Evolutionary conservation across 2,888 invertebrate species (phyloP).

Genomic region (Epinotia brunnichana): DNA sequence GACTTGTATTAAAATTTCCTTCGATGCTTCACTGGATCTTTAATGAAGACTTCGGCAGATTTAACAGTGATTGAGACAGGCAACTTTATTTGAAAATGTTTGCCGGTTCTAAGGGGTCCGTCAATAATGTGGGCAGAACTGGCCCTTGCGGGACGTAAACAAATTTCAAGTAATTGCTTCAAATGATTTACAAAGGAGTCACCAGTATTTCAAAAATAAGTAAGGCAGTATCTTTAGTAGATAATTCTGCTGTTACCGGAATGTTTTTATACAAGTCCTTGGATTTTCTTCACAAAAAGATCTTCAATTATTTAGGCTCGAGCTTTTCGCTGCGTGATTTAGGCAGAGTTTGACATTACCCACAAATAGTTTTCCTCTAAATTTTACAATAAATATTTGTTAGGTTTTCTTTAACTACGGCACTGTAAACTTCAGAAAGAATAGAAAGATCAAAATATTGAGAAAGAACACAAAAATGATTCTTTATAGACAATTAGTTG

Average conservation of each 20-base stretch:
- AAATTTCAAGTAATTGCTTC: slow-evolving; percentile 43
- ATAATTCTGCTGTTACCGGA: not conserved
- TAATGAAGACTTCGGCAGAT: slow-evolving; percentile 51
- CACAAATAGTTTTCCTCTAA: not conserved
- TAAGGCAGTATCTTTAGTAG: slow-evolving; percentile 5
- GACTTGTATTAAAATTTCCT: slow-evolving; percentile 60
- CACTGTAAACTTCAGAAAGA: no score
- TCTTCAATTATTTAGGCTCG: not conserved
- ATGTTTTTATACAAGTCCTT: slow-evolving; percentile 4
- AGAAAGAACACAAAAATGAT: not conserved
- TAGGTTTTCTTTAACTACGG: not conserved
- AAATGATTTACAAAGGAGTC: slow-evolving; percentile 35
- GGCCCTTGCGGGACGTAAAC: slow-evolving; percentile 40
- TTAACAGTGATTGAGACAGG: slow-evolving; percentile 44
- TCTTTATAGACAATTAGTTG: not conserved
- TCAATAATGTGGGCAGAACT: slow-evolving; percentile 38
- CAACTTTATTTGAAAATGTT: slow-evolving; percentile 44
- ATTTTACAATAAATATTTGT: not conserved
- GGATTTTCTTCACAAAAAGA: not conserved
- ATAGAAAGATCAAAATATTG: no score
- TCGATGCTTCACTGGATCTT: slow-evolving; percentile 50
- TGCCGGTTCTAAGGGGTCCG: slow-evolving; percentile 37
- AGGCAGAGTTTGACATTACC: no score
- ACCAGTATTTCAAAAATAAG: slow-evolving; percentile 23
- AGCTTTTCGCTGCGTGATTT: not conserved